Conservation (phyloP, 2,113 vertebrate genomes). For the Oostethus manadensis region DNA sequence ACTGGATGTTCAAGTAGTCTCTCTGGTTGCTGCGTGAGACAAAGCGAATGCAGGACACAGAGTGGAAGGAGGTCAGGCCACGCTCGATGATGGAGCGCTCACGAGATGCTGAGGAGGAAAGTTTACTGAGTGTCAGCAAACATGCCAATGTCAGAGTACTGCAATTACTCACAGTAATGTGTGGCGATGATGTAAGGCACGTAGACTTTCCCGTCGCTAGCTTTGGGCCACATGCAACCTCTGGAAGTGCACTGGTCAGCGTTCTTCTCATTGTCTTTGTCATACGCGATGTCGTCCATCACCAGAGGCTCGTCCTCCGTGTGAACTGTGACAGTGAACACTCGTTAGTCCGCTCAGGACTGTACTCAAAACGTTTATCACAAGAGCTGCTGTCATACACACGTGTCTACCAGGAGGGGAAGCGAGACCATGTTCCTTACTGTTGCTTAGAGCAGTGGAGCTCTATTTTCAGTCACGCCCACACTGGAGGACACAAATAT, state of each 20-base stretch:
- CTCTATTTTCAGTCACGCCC: too few species aligned
- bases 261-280: conserved; percentile 44
- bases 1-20: conserved; percentile 60
- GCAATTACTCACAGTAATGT: conserved; percentile 46
- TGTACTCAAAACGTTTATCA: too few species aligned
- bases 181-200: conserved; percentile 56
- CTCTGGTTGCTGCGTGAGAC: conserved; percentile 24
- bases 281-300: conserved; percentile 60
- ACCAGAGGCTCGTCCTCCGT: conserved; percentile 41
- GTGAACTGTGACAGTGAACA: conserved; percentile 32
- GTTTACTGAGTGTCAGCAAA: neutral
- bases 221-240: conserved; percentile 59
- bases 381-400: neutral
- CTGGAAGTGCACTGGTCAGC: conserved; percentile 62
- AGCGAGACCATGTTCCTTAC: neutral
- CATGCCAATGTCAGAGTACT: neutral
- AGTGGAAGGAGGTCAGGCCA: conserved; percentile 51
- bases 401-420: neutral
- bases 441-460: neutral
- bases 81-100: conserved; percentile 57
- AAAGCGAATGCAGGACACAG: conserved; percentile 56
- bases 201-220: conserved; percentile 46
- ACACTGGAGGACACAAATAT: too few species aligned
- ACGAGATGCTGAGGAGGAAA: conserved; percentile 45
- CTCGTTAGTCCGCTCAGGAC: too few species aligned